Base-by-base conservation (phyloP, 1,140 invertebrate species). In the Lycorma delicatula region DNA sequence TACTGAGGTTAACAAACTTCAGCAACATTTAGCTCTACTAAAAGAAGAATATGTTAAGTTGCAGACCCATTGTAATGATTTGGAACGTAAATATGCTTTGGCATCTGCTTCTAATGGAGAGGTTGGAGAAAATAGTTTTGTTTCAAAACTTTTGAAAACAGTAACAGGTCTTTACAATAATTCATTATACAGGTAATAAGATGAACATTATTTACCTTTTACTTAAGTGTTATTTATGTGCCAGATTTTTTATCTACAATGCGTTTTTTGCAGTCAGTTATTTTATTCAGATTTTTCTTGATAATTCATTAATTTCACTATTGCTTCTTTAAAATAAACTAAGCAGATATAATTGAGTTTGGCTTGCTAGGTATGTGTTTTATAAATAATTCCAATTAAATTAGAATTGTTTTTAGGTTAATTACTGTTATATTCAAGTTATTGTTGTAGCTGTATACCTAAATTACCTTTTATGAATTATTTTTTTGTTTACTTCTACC, bases 41-140 rank as follows among this genome's bases (percentile, higher is more conserved):
- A 83, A 91, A 68, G 87, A 94, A 64, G 91, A 97, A 70, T 96
- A 96, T 74, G 83, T 90, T 1, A 93, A 93, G 72, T 75, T 97
- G 13, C 90, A 94, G 68, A 79, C 80, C n/a, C 80, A 83, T 59
- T 85, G 89, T 67, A 79, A 79, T 3, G 89, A 93, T 63, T 69
- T 95, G 5, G 88, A 96, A 70, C 80, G 82, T 58, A 90, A 92
- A 70, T 91, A 89, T 68, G 86, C 87, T 49, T 75, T 86, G 27
- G 74, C 78, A n/a, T 79, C 82, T 54, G 83, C 86, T 12, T 76
- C 81, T 1, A 71, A 73, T 54, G 71, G 72, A 2, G 74, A 77
- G 59, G 73, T 72, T 57, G 75, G 78, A 62, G 76, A 81, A 38
- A 81, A 86, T 53, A 88, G 84, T 67, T 96, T 95, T 77, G 84